Percentiles rank a stretch among this genome's conserved stretches.
phyloP scores from a whole-genome alignment of 2,797 vertebrate species.

The Eupleurogrammus muticus region DNA sequence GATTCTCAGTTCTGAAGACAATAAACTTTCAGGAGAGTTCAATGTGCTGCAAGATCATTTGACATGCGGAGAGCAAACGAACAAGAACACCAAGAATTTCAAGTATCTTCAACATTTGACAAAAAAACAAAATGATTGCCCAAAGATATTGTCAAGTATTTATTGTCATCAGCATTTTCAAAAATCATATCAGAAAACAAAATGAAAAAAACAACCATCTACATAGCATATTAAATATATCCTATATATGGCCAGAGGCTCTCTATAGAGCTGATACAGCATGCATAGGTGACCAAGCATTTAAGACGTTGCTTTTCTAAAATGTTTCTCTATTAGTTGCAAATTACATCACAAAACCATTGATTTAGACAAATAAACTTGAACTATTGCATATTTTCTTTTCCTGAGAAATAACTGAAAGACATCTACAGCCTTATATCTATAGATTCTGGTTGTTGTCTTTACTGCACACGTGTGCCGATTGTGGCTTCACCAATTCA shows the following conservation, averaged over 20 bases:
- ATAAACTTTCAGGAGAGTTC: too few relatives aligned
- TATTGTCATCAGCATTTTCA: constrained; percentile 65
- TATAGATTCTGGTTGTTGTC: constrained; percentile 21
- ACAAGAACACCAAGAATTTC: not conserved
- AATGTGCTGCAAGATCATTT: not conserved
- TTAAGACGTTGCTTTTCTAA: constrained; percentile 40
- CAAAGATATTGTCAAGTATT: constrained; percentile 44
- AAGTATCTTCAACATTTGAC: not conserved
- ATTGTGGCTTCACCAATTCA: constrained; percentile 1
- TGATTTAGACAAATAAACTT: constrained; percentile 32
- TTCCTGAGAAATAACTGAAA: constrained; percentile 20
- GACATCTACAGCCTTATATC: constrained; percentile 27
- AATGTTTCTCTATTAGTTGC: constrained; percentile 37
- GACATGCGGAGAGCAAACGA: not conserved
- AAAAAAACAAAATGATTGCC: not conserved
- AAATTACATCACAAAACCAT: constrained; percentile 56
- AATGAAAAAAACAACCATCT: constrained; percentile 36
- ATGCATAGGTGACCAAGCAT: constrained; percentile 34
- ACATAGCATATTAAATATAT: constrained; percentile 29
- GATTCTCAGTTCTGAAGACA: too few relatives aligned
- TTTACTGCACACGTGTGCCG: constrained; percentile 26
- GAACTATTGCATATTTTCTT: constrained; percentile 38
- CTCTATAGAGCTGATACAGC: constrained; percentile 43
- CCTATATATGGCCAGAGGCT: constrained; percentile 54
- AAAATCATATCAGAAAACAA: constrained; percentile 65